A percentile compares a stretch with the other conserved stretches of the same genome.
phyloP scores from a whole-genome alignment of 1,140 invertebrate species.

The Stegodyphus dumicola region DNA sequence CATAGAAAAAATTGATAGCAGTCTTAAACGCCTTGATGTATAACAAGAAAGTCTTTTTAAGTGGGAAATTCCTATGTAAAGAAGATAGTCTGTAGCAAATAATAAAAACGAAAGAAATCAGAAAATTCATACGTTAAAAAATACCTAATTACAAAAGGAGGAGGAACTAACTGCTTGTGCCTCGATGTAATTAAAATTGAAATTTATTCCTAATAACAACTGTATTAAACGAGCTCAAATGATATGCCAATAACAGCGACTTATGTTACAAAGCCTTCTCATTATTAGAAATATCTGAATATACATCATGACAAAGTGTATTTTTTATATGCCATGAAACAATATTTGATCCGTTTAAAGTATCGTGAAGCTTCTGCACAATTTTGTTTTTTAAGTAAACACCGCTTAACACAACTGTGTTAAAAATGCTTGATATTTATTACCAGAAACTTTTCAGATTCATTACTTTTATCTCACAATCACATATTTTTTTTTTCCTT shows the following conservation, averaged over 20 bases:
- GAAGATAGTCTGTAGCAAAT: no score
- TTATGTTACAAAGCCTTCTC: no score
- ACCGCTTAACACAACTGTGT: no score
- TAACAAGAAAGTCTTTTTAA: slow-evolving; percentile 21
- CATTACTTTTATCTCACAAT: no score
- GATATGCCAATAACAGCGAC: not conserved
- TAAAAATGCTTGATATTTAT: no score
- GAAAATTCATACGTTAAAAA: not conserved
- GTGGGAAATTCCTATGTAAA: not conserved
- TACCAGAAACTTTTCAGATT: no score
- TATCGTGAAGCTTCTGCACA: not conserved
- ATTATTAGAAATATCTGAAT: no score
- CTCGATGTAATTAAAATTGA: not conserved
- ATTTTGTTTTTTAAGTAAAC: no score
- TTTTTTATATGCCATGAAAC: not conserved
- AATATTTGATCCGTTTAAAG: not conserved
- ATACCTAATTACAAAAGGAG: no score
- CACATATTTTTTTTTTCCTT: no score
- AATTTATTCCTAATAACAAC: not conserved
- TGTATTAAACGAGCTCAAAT: not conserved
- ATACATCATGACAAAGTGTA: not conserved
- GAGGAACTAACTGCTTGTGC: no score
- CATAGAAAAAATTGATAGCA: slow-evolving; percentile 27
- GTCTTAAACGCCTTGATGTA: slow-evolving; percentile 38
- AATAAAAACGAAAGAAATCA: no score